Conservation (phyloP, 37 sponge, comb jelly and placozoan species). For the Diacarnus erythraeanus region DNA sequence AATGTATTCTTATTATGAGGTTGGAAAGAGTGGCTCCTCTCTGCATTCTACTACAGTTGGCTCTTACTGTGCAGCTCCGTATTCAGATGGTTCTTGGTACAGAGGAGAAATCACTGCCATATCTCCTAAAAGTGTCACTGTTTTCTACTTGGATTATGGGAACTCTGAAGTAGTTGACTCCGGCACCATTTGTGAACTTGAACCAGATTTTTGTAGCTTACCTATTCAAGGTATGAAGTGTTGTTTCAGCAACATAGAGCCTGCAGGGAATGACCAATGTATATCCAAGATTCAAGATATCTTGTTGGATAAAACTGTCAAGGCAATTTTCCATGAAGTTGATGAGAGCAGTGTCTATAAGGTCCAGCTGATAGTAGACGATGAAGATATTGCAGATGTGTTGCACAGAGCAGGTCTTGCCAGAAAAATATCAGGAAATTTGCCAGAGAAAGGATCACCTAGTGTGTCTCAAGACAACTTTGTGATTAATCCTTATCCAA, state of each 20-base stretch:
- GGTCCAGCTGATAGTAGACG: not conserved
- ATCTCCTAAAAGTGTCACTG: slow-evolving; percentile 8
- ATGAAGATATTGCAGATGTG: slow-evolving; percentile 5
- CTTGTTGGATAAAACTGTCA: slow-evolving; percentile 1
- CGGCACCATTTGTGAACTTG: slow-evolving; percentile 27
- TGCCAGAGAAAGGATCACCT: not conserved
- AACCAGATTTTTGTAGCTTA: slow-evolving; percentile 26
- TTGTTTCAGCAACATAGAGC: not conserved
- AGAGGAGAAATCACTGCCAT: slow-evolving; percentile 59
- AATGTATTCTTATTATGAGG: slow-evolving; percentile 32
- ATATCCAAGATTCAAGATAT: slow-evolving; percentile 9
- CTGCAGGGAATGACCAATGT: slow-evolving; percentile 24
- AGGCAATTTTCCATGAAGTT: not conserved
- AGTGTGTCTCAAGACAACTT: not conserved
- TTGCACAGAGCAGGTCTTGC: not conserved
- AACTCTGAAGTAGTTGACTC: slow-evolving; percentile 47
- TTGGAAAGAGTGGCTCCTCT: not conserved
- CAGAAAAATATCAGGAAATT: not conserved
- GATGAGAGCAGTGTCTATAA: not conserved
- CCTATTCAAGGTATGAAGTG: slow-evolving; percentile 53
- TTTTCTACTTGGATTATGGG: slow-evolving; percentile 63
- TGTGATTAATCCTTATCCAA: slow-evolving; percentile 2
- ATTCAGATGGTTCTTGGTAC: slow-evolving; percentile 79
- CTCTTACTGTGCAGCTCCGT: slow-evolving; percentile 60
- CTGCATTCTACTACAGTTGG: slow-evolving; percentile 28